Evolutionary conservation across 1,140 invertebrate species (phyloP).

Genomic region (Drosophila malerkotliana): DNA sequence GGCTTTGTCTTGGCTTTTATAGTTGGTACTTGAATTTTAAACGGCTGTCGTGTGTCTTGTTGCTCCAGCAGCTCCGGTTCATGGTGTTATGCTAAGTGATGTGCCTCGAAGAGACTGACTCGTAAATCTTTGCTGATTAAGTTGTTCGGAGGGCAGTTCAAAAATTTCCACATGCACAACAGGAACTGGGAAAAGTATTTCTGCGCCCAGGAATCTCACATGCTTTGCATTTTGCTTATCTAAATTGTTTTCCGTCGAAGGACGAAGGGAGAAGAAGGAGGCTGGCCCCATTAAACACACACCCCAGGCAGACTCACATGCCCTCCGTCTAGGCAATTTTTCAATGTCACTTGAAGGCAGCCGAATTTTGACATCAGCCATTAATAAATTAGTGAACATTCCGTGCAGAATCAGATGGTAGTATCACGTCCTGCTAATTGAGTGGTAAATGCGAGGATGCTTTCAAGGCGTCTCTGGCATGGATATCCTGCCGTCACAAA

Average conservation of each 20-base stretch:
- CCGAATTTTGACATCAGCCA: constrained; percentile 68
- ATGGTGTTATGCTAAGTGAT: constrained; percentile 35
- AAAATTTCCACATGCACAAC: constrained; percentile 43
- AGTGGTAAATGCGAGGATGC: constrained; percentile 47
- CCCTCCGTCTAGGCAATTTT: constrained; percentile 58
- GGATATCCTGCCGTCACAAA: constrained; percentile 4
- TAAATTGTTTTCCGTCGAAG: constrained; percentile 67
- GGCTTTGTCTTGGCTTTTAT: constrained; percentile 74
- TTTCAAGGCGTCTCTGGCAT: constrained; percentile 13
- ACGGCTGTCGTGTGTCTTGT: constrained; percentile 43
- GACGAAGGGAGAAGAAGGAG: constrained; percentile 47
- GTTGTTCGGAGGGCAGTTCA: constrained; percentile 30
- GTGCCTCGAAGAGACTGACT: constrained; percentile 14
- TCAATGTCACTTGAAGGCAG: constrained; percentile 75
- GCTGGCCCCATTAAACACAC: constrained; percentile 62
- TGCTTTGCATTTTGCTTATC: constrained; percentile 67
- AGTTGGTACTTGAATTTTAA: constrained; percentile 72
- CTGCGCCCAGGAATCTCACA: constrained; percentile 25
- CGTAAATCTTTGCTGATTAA: constrained; percentile 67
- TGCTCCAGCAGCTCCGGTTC: not conserved
- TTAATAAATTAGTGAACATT: constrained; percentile 70
- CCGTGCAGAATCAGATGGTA: constrained; percentile 19
- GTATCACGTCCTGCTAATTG: constrained; percentile 62
- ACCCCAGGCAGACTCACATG: constrained; percentile 27
- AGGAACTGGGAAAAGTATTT: constrained; percentile 37